Evolutionary conservation across 2,797 vertebrate genomes (phyloP).

Genomic region (Anguilla anguilla): DNA sequence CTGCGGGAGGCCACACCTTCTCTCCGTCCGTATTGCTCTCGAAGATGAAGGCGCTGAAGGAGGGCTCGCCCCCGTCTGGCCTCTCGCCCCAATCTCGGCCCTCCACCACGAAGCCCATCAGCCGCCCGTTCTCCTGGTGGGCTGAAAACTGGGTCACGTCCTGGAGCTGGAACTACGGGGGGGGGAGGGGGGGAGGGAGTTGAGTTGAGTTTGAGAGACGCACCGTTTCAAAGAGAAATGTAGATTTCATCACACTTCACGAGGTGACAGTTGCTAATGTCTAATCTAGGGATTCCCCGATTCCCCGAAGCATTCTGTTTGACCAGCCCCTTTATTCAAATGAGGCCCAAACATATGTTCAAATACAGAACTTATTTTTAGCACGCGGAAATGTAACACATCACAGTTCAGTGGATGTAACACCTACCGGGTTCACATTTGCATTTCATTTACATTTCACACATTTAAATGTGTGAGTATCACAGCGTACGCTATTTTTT

Average conservation of each 20-base stretch:
- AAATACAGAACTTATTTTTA: neutral
- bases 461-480: neutral
- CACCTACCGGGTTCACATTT: neutral
- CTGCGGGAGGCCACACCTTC: conserved; percentile 75
- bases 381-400: neutral
- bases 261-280: neutral
- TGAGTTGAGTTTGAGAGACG: neutral
- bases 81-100: conserved; percentile 72
- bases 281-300: neutral
- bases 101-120: conserved; percentile 91
- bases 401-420: neutral
- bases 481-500: neutral
- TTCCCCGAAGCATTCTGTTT: neutral
- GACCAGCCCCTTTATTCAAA: neutral
- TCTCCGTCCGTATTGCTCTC: conserved; percentile 98
- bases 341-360: neutral
- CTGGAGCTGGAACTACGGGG: conserved; percentile 83
- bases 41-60: conserved; percentile 87
- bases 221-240: neutral
- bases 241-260: neutral
- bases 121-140: conserved; percentile 91
- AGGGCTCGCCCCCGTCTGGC: conserved; percentile 71
- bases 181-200: neutral
- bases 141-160: conserved; percentile 89
- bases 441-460: neutral